Evolutionary conservation across 2,113 vertebrate genomes (phyloP).

Genomic region (Myrmophylax atrothorax): DNA sequence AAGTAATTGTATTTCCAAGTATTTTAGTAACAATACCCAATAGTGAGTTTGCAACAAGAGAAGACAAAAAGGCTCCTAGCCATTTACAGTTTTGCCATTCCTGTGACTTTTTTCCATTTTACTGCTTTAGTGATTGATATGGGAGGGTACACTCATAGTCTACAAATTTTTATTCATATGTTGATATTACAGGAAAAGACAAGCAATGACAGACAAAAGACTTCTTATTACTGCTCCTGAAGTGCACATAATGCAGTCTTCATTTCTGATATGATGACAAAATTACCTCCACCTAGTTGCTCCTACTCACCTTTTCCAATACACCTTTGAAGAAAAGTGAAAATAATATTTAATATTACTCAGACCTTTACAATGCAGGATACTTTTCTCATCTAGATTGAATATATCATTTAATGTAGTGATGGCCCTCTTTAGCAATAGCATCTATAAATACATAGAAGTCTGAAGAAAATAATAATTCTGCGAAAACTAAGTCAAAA

Average conservation of each 20-base stretch:
- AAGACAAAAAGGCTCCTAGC: background rate
- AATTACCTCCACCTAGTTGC: background rate
- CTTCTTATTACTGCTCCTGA: background rate
- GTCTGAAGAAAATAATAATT: background rate
- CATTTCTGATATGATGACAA: background rate
- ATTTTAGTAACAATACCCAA: background rate
- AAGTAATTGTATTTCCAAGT: background rate
- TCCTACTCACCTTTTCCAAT: background rate
- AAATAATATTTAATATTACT: background rate
- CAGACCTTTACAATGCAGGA: background rate
- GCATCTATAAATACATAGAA: background rate
- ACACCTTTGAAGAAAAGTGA: background rate
- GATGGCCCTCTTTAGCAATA: background rate
- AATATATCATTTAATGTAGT: background rate
- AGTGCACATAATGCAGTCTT: background rate
- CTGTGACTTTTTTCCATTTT: background rate
- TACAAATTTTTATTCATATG: background rate
- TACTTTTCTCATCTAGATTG: background rate
- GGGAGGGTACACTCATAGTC: background rate
- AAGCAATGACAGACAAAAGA: background rate
- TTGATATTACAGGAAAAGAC: background rate
- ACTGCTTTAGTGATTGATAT: background rate
- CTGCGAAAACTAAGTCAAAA: background rate
- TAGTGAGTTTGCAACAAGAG: rapidly evolving
- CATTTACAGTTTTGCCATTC: background rate